Conservation (phyloP, 1,140 invertebrate species). For the Scaptodrosophila lebanonensis region DNA sequence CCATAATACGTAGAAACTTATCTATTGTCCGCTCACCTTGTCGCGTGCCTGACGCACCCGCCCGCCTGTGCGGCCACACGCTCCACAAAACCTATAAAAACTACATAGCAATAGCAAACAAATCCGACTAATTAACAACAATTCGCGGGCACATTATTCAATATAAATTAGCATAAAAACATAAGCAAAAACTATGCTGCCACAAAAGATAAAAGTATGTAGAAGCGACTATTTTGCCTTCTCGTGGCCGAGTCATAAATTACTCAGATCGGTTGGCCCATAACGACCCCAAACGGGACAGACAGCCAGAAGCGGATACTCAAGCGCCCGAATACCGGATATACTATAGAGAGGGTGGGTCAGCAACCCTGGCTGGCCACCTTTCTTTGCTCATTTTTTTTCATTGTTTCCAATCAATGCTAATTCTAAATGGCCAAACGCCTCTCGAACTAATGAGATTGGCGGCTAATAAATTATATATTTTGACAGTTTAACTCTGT, state of each 20-base stretch:
- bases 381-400: not conserved
- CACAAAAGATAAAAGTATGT: slow-evolving; percentile 8
- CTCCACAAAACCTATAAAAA: slow-evolving; percentile 43
- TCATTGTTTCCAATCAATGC: slow-evolving; percentile 35
- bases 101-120: slow-evolving; percentile 52
- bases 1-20: slow-evolving; percentile 10
- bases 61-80: slow-evolving; percentile 5
- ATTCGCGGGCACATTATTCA: slow-evolving; percentile 65
- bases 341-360: slow-evolving; percentile 3
- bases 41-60: slow-evolving; percentile 41
- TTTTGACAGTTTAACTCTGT: slow-evolving; percentile 60
- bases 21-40: slow-evolving; percentile 27
- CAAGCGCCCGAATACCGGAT: slow-evolving; percentile 11
- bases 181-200: slow-evolving; percentile 7
- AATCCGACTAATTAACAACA: slow-evolving; percentile 58
- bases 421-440: slow-evolving; percentile 45
- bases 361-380: not conserved
- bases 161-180: slow-evolving; percentile 56
- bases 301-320: slow-evolving; percentile 14
- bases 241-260: slow-evolving; percentile 71
- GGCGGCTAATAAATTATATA: slow-evolving; percentile 54
- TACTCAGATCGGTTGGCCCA: slow-evolving; percentile 64
- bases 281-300: slow-evolving; percentile 56
- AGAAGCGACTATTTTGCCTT: slow-evolving; percentile 46
- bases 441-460: slow-evolving; percentile 32